These are phyloP conservation scores for Montipora foliosa DNA, from an alignment of 64 coral and sea anemone species.

Conservation along the genomic window DNA sequence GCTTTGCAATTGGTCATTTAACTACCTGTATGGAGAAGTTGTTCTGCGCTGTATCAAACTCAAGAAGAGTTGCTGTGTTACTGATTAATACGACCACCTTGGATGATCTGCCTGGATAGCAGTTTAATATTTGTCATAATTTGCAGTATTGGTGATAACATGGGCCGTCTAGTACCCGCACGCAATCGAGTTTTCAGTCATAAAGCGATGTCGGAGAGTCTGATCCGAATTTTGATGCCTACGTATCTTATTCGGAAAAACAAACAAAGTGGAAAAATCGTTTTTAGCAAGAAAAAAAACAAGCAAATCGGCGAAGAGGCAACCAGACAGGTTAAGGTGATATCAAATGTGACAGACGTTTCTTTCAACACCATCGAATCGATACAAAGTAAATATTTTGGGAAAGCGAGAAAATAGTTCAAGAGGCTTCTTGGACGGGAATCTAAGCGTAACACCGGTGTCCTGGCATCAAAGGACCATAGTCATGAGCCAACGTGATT, in stretches of 20 bases:
- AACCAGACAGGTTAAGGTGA: neutral
- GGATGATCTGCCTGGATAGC: neutral
- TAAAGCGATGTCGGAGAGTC: neutral
- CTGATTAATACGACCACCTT: constrained; percentile 31
- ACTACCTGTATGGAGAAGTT: neutral
- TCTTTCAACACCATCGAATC: constrained; percentile 23
- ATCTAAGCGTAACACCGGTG: neutral
- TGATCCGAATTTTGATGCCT: neutral
- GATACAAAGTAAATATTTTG: constrained; percentile 18
- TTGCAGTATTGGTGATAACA: constrained; percentile 30
- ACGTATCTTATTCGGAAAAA: neutral
- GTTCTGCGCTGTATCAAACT: neutral
- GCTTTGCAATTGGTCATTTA: neutral
- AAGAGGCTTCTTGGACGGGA: neutral
- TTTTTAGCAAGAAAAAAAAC: constrained; percentile 27
- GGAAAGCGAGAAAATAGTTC: neutral
- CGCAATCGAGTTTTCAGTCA: constrained; percentile 13
- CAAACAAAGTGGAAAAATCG: constrained; percentile 50
- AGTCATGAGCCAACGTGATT: too few relatives aligned
- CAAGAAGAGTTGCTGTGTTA: constrained; percentile 21
- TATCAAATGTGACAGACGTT: neutral
- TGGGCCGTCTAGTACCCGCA: neutral
- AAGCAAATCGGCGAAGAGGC: neutral
- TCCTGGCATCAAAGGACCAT: too few relatives aligned
- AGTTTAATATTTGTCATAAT: constrained; percentile 55